phyloP scores from a whole-genome alignment of 2,888 invertebrate species.

The Fissipunctia ypsillon region DNA sequence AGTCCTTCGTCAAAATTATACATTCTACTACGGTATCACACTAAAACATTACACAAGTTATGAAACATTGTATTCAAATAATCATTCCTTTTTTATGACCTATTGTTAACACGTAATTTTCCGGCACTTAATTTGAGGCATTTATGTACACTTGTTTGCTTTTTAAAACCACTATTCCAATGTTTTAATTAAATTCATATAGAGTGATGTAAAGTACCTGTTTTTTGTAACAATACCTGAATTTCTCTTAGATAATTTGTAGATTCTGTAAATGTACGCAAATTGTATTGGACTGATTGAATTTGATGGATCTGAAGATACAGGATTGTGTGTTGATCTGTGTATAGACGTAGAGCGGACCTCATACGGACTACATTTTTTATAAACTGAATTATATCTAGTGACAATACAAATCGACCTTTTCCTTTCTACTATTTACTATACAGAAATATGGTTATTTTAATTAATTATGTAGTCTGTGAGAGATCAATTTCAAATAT shows the following conservation, averaged over 20 bases:
- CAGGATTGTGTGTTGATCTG: constrained; percentile 51
- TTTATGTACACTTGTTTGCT: constrained; percentile 39
- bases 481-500: constrained; percentile 17
- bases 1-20: constrained; percentile 20
- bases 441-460: neutral
- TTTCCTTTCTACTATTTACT: neutral
- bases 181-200: constrained; percentile 20
- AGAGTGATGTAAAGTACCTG: constrained; percentile 41
- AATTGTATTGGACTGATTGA: constrained; percentile 70
- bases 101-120: constrained; percentile 35
- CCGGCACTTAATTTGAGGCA: constrained; percentile 17
- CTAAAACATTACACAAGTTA: constrained; percentile 1
- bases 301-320: constrained; percentile 71
- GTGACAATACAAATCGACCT: constrained; percentile 3
- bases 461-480: constrained; percentile 42
- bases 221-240: constrained; percentile 32
- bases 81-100: constrained; percentile 53
- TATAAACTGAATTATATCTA: neutral
- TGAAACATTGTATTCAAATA: constrained; percentile 37
- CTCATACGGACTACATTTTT: constrained; percentile 23
- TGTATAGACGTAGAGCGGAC: constrained; percentile 25
- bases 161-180: constrained; percentile 41
- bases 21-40: constrained; percentile 16
- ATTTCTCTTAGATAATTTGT: constrained; percentile 7
- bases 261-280: constrained; percentile 25